These are phyloP conservation scores for Muschampia plurimacula DNA, from an alignment of 2,888 invertebrate genomes.

Conservation along the genomic window DNA sequence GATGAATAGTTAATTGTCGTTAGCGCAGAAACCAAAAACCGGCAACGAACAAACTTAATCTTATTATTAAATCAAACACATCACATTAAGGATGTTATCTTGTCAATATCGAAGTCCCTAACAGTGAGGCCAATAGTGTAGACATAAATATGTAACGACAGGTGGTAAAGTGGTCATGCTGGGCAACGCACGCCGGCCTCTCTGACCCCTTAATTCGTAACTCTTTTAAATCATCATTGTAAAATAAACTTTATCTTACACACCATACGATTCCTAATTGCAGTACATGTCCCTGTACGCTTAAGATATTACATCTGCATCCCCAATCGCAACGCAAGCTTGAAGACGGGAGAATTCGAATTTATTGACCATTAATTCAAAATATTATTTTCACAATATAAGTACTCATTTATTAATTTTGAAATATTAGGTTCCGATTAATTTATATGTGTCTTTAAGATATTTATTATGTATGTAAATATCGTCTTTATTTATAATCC, in stretches of 20 bases:
- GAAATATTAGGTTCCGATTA: slow-evolving; percentile 86
- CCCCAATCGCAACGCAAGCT: slow-evolving; percentile 78
- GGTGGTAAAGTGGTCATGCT: slow-evolving; percentile 85
- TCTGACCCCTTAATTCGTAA: slow-evolving; percentile 52
- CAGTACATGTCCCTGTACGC: slow-evolving; percentile 25
- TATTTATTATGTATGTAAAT: slow-evolving; percentile 86
- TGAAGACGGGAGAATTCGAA: slow-evolving; percentile 85
- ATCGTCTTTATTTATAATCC: slow-evolving; percentile 82
- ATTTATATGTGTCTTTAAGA: slow-evolving; percentile 86
- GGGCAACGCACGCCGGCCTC: slow-evolving; percentile 79
- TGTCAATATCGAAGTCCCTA: slow-evolving; percentile 86
- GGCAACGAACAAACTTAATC: slow-evolving; percentile 78
- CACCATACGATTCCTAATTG: slow-evolving; percentile 42
- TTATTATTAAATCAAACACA: slow-evolving; percentile 87
- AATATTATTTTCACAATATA: slow-evolving; percentile 86
- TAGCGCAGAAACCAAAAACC: slow-evolving; percentile 65
- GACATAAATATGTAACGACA: slow-evolving; percentile 86
- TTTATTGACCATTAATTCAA: slow-evolving; percentile 86
- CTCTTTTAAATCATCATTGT: slow-evolving; percentile 54
- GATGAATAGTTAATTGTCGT: slow-evolving; percentile 67
- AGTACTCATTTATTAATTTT: slow-evolving; percentile 86
- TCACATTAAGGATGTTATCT: slow-evolving; percentile 87
- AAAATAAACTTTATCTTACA: slow-evolving; percentile 60
- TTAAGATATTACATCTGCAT: slow-evolving; percentile 52
- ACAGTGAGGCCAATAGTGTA: slow-evolving; percentile 85